Evolutionary conservation across 2,797 vertebrate species (phyloP), one percentile per base, ranked within the genome.

Genomic region (Discoglossus pictus): DNA sequence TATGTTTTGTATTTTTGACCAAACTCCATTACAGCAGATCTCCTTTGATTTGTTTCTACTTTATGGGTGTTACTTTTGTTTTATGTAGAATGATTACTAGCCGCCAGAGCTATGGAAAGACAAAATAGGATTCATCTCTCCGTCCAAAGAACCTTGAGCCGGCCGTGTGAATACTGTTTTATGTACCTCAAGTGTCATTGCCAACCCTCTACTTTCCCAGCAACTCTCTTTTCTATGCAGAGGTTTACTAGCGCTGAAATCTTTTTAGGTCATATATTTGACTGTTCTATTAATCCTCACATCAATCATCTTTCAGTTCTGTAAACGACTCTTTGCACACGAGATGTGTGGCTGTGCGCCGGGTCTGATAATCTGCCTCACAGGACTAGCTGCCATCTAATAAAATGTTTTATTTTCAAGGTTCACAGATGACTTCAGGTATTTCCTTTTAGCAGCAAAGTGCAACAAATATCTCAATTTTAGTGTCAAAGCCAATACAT

Each of bases 341-440:
- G 27, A 31, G 52, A 55, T 43, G 18, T 55, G 27, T 65, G 50
- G 50, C 38, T 16, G 47, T 55, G 52, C 31, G 43, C 48, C 42
- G 38, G 34, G 25, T 15, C 23, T 42, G 24, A 64, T 64, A 53
- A 64, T 53, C 24, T 53, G 36, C 61, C 61, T 53, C 38, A 11
- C 48, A 34, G 61, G 61, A 64, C 48, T 53, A 12, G 4, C 36
- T 51, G 35, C 46, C 35, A 24, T 62, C 12, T 21, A 9, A 62
- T 62, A 62, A 64, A 53, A 43, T 21, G 16, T 53, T 52, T 64
- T 21, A 53, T 43, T 52, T 53, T 53, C 48, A 64, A 53, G 61
- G 38, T 53, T 64, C 61, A 43, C 48, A 64, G 38, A 42, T 42
- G 48, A 52, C 38, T 23, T 16, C n/a, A 47, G 46, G 46, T 64